phyloP scores from a whole-genome alignment of 2,797 vertebrate species.

The Vespertilio murinus region DNA sequence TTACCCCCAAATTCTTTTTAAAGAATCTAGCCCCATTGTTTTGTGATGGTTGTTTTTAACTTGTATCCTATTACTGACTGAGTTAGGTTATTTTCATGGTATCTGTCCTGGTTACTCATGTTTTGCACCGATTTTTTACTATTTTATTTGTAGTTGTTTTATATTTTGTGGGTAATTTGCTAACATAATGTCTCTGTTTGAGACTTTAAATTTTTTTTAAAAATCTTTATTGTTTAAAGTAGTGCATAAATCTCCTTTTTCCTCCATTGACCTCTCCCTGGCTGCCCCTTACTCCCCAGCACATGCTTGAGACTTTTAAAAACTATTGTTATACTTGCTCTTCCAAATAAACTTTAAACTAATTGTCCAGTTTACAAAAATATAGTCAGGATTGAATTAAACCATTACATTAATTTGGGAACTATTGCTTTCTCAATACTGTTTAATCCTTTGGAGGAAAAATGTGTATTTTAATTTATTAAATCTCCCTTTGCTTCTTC shows the following conservation, averaged over 20 bases:
- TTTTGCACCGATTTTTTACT: background rate
- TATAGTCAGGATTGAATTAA: background rate
- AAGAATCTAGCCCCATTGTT: background rate
- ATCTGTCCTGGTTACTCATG: no score
- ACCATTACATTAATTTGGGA: background rate
- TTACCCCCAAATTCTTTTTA: background rate
- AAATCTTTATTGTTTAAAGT: no score
- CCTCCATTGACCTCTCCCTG: no score
- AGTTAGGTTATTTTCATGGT: background rate
- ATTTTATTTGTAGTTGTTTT: background rate
- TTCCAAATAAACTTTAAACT: constrained; percentile 2
- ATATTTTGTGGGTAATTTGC: background rate
- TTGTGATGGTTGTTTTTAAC: background rate
- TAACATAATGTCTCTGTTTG: background rate
- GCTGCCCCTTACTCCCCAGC: no score
- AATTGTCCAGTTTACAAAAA: background rate
- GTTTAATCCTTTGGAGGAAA: background rate
- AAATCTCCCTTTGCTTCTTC: background rate
- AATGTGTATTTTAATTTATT: background rate
- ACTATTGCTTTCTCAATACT: constrained; percentile 1
- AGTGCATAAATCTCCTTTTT: no score
- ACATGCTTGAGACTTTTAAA: background rate
- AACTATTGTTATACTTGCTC: background rate
- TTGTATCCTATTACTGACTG: background rate
- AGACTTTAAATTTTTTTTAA: background rate